These are phyloP conservation scores for Drosophila peninsularis DNA, from an alignment of 2,888 invertebrate species.

Conservation along the genomic window DNA sequence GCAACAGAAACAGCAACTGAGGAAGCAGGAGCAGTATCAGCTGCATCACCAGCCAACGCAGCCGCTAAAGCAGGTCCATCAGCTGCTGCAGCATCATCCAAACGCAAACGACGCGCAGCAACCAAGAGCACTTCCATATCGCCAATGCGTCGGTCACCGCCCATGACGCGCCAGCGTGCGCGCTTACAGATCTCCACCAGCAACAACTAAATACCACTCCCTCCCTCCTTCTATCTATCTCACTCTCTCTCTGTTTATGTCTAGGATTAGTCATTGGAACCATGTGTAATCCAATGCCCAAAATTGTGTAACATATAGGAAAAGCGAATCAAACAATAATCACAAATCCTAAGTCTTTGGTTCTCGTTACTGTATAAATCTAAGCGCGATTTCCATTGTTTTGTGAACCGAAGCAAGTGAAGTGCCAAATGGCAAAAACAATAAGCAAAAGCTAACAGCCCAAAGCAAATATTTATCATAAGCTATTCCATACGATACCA, in stretches of 20 bases:
- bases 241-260: slow-evolving; percentile 15
- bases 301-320: slow-evolving; percentile 28
- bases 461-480: slow-evolving; percentile 19
- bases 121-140: slow-evolving; percentile 41
- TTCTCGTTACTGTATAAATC: slow-evolving; percentile 59
- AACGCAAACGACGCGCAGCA: slow-evolving; percentile 37
- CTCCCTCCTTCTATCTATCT: not conserved
- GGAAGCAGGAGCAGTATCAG: slow-evolving; percentile 5
- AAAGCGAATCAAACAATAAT: slow-evolving; percentile 23
- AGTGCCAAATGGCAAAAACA: slow-evolving; percentile 18
- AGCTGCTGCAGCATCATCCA: slow-evolving; percentile 20
- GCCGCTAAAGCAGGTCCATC: slow-evolving; percentile 7
- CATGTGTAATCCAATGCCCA: slow-evolving; percentile 54
- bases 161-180: slow-evolving; percentile 75
- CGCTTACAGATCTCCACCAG: slow-evolving; percentile 74
- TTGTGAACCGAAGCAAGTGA: slow-evolving; percentile 32
- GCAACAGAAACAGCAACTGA: not conserved
- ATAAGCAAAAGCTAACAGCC: slow-evolving; percentile 1
- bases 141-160: slow-evolving; percentile 60
- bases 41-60: not conserved
- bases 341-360: slow-evolving; percentile 55
- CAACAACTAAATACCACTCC: slow-evolving; percentile 41
- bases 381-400: slow-evolving; percentile 46
- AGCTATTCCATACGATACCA: not conserved
- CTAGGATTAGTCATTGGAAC: slow-evolving; percentile 44